Conservation (phyloP, 2,888 invertebrate species). For the Trissolcus brochymenae region DNA sequence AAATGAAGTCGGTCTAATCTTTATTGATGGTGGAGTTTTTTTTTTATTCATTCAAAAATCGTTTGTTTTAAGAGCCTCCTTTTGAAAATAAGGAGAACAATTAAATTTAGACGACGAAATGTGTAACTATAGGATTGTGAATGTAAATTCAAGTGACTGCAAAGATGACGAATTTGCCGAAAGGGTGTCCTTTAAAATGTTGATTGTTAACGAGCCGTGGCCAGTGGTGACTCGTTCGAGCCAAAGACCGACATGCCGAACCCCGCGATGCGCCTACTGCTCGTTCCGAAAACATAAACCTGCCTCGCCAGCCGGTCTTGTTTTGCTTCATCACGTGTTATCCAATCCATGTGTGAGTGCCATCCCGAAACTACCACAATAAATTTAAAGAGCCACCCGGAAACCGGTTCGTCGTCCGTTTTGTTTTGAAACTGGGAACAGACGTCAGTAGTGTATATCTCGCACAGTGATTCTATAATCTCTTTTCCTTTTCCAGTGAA, state of each 20-base stretch:
- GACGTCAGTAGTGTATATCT: background rate
- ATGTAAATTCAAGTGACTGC: constrained; percentile 10
- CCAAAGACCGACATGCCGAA: constrained; percentile 25
- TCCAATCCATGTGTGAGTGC: constrained; percentile 28
- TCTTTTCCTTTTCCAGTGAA: too few species aligned
- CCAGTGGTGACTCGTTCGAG: constrained; percentile 37
- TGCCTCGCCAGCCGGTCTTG: constrained; percentile 63
- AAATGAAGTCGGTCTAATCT: too few species aligned
- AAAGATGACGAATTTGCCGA: constrained; percentile 41
- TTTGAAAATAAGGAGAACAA: too few species aligned
- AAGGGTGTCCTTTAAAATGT: constrained; percentile 41
- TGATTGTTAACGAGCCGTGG: constrained; percentile 38
- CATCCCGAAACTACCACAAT: constrained; percentile 16
- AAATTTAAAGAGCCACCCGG: constrained; percentile 33
- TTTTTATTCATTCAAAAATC: too few species aligned
- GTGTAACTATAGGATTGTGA: too few species aligned
- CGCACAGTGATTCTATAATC: too few species aligned
- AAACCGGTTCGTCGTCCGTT: constrained; percentile 3
- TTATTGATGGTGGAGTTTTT: too few species aligned
- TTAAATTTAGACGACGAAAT: too few species aligned
- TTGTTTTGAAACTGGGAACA: background rate
- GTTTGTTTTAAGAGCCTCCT: too few species aligned
- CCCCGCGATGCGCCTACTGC: constrained; percentile 61
- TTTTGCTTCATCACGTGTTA: constrained; percentile 67
- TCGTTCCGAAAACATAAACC: constrained; percentile 65